Evolutionary conservation across 2,113 vertebrate species (phyloP).

Genomic region (Pandion haliaetus): DNA sequence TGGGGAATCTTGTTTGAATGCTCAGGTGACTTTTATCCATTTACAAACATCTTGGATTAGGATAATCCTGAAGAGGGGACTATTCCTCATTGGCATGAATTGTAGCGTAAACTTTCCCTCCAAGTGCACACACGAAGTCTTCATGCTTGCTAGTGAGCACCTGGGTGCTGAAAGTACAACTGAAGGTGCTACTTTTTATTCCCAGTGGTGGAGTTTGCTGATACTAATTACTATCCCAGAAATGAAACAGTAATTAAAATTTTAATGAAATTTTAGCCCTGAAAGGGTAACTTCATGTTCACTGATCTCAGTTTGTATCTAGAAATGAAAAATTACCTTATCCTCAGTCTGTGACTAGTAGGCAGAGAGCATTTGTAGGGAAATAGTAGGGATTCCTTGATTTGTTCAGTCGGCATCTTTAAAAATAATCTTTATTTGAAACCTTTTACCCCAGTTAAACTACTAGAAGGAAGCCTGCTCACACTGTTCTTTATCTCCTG

Average conservation of each 20-base stretch:
- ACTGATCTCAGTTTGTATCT: neutral
- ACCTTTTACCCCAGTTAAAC: no score
- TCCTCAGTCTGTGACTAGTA: neutral
- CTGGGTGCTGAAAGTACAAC: neutral
- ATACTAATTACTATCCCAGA: neutral
- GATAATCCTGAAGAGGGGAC: neutral
- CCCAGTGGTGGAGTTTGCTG: neutral
- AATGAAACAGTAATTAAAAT: neutral
- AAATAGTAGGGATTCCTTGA: neutral
- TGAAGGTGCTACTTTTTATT: neutral
- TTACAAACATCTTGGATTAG: fast-evolving
- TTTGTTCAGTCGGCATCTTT: no score
- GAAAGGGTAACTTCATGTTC: neutral
- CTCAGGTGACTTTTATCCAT: neutral
- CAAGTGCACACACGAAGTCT: no score
- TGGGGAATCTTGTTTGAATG: neutral
- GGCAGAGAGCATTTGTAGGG: neutral
- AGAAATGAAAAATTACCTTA: neutral
- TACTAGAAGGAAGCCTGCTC: neutral
- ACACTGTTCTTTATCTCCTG: neutral
- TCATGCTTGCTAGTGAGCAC: no score
- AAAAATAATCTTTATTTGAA: neutral
- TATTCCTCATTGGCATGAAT: fast-evolving
- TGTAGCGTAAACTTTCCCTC: fast-evolving
- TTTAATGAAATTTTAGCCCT: neutral